phyloP scores from a whole-genome alignment of 1,140 invertebrate genomes.

The Lepidurus arcticus region DNA sequence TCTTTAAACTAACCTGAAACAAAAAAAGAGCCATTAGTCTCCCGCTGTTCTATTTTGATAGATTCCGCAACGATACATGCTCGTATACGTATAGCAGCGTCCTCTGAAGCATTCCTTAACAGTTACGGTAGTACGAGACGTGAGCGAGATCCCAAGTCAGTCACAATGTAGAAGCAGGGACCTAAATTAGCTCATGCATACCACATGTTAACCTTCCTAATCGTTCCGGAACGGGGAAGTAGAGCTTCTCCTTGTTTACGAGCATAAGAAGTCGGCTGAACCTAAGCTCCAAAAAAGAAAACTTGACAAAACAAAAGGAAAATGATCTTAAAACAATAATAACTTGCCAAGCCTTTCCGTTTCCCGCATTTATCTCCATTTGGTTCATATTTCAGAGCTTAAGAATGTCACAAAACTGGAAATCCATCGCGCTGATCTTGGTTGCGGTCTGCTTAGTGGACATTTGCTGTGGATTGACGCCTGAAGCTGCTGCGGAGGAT shows the following conservation, averaged over 20 bases:
- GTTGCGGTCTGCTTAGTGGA: not conserved
- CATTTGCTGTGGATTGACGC: not conserved
- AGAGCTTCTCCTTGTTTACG: not conserved
- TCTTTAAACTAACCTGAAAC: not conserved
- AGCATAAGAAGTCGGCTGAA: not conserved
- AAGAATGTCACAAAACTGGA: not conserved
- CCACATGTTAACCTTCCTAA: not conserved
- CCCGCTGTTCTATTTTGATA: not conserved
- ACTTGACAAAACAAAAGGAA: not conserved
- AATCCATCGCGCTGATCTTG: not conserved
- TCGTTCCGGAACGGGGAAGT: not conserved
- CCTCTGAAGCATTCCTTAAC: not conserved
- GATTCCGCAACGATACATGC: not conserved
- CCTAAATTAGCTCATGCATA: conserved; percentile 18
- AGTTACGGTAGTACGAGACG: not conserved
- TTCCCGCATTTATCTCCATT: not conserved
- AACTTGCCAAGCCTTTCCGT: not conserved
- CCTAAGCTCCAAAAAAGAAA: not conserved
- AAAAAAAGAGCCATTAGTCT: not conserved
- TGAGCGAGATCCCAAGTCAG: not conserved
- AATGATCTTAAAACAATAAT: not conserved
- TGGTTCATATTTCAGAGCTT: not conserved
- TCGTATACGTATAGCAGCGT: not conserved
- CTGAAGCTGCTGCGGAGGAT: not conserved
- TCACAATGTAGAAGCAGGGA: not conserved